Evolutionary conservation across 2,113 vertebrate genomes (phyloP).

Genomic region (Cyprinodon brontotheroides): DNA sequence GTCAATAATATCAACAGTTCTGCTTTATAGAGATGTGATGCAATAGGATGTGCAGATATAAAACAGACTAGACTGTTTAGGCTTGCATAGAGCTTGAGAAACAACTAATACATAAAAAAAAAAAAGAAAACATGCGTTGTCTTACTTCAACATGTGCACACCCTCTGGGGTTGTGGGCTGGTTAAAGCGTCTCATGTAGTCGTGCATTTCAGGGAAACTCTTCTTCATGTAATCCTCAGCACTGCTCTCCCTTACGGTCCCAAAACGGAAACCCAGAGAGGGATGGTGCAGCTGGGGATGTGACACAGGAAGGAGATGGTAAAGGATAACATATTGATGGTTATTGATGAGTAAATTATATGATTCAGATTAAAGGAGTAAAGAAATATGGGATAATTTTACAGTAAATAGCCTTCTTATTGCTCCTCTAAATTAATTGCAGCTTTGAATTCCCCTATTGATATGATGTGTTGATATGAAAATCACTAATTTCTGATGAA

Average conservation of each 20-base stretch:
- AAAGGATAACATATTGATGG: slow-evolving; percentile 61
- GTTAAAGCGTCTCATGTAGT: slow-evolving; percentile 87
- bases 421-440: slow-evolving; percentile 14
- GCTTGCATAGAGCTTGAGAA: background rate
- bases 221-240: slow-evolving; percentile 95
- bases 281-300: slow-evolving; percentile 89
- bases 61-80: slow-evolving; percentile 12
- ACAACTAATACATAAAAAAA: background rate
- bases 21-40: background rate
- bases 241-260: slow-evolving; percentile 94
- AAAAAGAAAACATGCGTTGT: background rate
- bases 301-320: slow-evolving; percentile 16
- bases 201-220: slow-evolving; percentile 92
- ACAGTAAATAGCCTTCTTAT: no score
- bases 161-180: slow-evolving; percentile 90
- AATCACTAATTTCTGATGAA: slow-evolving; percentile 51
- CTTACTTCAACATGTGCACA: slow-evolving; percentile 90
- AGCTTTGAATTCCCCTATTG: slow-evolving; percentile 28
- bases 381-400: no score
- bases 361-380: no score
- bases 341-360: slow-evolving; percentile 66
- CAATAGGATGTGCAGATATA: background rate
- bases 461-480: slow-evolving; percentile 15
- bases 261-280: slow-evolving; percentile 89
- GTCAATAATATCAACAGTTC: background rate